Percentiles rank a stretch among this genome's conserved stretches.
Conservation (phyloP, 2,888 invertebrate genomes). For the Lycophotia porphyrea region DNA sequence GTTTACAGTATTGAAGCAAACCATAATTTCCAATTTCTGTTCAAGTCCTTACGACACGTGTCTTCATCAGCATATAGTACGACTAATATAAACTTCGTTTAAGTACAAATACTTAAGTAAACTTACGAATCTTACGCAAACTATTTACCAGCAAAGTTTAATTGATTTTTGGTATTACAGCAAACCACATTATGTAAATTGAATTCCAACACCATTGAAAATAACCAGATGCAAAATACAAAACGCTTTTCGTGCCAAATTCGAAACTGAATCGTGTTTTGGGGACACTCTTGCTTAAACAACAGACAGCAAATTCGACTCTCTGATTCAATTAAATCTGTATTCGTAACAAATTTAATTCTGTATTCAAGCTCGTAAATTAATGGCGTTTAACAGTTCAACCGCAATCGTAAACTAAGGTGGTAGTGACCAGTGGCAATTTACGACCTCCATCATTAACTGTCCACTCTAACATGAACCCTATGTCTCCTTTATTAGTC, state of each 20-base stretch:
- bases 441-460: constrained; percentile 67
- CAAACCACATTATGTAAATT: constrained; percentile 25
- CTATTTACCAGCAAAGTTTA: constrained; percentile 13
- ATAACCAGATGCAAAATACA: constrained; percentile 21
- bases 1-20: neutral
- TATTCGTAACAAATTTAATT: constrained; percentile 51
- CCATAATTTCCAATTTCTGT: neutral
- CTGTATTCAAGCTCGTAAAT: constrained; percentile 55
- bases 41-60: neutral
- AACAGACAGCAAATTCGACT: constrained; percentile 38
- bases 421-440: constrained; percentile 71
- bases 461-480: constrained; percentile 62
- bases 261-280: constrained; percentile 29
- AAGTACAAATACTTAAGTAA: neutral
- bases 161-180: constrained; percentile 8
- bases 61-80: neutral
- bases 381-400: constrained; percentile 68
- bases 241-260: constrained; percentile 45
- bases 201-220: constrained; percentile 9
- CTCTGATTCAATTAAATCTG: constrained; percentile 57
- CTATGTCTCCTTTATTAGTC: constrained; percentile 12
- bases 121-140: constrained; percentile 9
- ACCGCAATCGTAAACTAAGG: constrained; percentile 73
- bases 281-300: constrained; percentile 38
- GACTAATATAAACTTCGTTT: constrained; percentile 2